Percentiles rank a stretch among this genome's conserved stretches.
These are phyloP conservation scores for Colinus virginianus DNA, from an alignment of 2,113 vertebrate species.

Conservation along the genomic window DNA sequence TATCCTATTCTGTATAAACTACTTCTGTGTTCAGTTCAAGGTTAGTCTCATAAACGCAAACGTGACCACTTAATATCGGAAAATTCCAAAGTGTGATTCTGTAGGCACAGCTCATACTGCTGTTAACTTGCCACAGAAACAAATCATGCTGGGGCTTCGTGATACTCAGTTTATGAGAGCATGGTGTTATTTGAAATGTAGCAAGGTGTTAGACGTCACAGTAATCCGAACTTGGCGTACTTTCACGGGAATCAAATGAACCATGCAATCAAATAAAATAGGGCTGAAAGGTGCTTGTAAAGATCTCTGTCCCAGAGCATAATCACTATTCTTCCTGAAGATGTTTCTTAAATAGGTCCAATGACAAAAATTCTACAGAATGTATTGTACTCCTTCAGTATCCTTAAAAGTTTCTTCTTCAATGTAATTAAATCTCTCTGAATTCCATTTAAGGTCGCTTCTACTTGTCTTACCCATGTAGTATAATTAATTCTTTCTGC, in stretches of 20 bases:
- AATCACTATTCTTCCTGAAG: background rate
- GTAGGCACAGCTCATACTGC: background rate
- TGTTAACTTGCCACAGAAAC: slow-evolving; percentile 59
- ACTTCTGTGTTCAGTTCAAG: background rate
- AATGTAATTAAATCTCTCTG: background rate
- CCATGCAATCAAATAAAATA: background rate
- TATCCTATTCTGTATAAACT: slow-evolving; percentile 10
- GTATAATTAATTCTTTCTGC: background rate
- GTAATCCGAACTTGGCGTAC: slow-evolving; percentile 40
- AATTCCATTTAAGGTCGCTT: background rate
- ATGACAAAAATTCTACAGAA: background rate
- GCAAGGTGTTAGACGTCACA: slow-evolving; percentile 53
- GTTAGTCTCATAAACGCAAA: slow-evolving; percentile 13
- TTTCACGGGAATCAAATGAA: background rate
- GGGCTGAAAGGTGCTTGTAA: background rate
- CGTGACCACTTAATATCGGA: background rate
- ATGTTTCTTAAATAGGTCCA: background rate
- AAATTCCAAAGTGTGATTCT: slow-evolving; percentile 22
- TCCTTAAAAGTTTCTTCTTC: background rate
- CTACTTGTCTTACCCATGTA: background rate
- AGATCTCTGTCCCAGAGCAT: background rate
- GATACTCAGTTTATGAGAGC: slow-evolving; percentile 48
- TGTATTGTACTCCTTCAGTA: background rate
- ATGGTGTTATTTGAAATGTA: slow-evolving; percentile 63
- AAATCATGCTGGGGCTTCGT: slow-evolving; percentile 33